phyloP scores from a whole-genome alignment of 2,888 invertebrate genomes.

The Podabrus alpinus region DNA sequence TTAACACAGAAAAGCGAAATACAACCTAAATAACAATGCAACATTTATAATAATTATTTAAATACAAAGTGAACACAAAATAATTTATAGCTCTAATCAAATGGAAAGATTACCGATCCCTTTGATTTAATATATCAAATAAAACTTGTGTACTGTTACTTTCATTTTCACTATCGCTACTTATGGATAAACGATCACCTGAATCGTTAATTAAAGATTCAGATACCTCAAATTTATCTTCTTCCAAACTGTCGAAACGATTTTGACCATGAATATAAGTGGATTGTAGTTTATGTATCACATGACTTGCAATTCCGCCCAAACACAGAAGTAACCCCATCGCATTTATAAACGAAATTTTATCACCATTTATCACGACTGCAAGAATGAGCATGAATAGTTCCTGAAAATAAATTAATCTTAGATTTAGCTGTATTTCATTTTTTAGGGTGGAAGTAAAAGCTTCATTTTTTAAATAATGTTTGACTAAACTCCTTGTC shows the following conservation, averaged over 20 bases:
- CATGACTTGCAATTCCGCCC: slow-evolving; percentile 84
- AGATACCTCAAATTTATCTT: slow-evolving; percentile 44
- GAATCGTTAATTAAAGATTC: slow-evolving; percentile 46
- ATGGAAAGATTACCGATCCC: slow-evolving; percentile 41
- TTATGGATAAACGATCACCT: slow-evolving; percentile 36
- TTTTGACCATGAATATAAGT: slow-evolving; percentile 24
- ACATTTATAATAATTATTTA: neutral
- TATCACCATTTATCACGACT: slow-evolving; percentile 84
- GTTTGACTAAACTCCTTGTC: neutral
- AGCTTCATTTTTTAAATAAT: too few relatives aligned
- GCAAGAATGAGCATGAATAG: slow-evolving; percentile 89
- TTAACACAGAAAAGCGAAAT: neutral
- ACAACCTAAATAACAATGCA: neutral
- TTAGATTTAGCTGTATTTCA: neutral
- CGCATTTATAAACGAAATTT: slow-evolving; percentile 79
- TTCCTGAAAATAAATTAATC: slow-evolving; percentile 69
- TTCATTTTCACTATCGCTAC: slow-evolving; percentile 49
- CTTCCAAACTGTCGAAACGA: slow-evolving; percentile 40
- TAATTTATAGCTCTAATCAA: neutral
- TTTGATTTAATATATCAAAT: slow-evolving; percentile 56
- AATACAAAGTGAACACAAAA: neutral
- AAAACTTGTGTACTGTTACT: slow-evolving; percentile 58
- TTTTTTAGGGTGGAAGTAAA: too few relatives aligned
- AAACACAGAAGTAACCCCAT: slow-evolving; percentile 86
- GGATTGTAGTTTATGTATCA: slow-evolving; percentile 68